Percentiles rank a stretch among this genome's conserved stretches.
phyloP scores from a whole-genome alignment of 2,113 vertebrate species.

The Diphyllodes magnificus region DNA sequence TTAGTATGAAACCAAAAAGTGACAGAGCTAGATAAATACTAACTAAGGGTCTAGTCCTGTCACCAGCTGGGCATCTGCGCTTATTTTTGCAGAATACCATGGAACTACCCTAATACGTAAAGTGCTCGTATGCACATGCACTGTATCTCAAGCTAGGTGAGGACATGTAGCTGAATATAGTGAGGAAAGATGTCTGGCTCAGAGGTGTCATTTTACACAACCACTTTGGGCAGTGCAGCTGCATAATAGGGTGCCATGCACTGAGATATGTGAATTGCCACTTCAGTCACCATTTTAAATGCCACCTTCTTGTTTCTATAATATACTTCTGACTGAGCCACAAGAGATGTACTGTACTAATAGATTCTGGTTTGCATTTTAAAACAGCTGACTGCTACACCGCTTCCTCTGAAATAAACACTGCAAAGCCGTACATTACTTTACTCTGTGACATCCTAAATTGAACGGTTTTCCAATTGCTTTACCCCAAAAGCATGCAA shows the following conservation, averaged over 20 bases:
- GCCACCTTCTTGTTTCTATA: neutral
- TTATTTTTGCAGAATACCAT: neutral
- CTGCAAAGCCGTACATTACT: neutral
- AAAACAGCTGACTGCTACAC: neutral
- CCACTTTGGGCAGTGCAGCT: neutral
- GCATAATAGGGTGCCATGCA: neutral
- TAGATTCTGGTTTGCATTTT: neutral
- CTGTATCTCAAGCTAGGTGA: neutral
- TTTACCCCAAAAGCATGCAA: neutral
- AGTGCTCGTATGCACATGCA: fast-evolving
- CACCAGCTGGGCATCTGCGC: neutral
- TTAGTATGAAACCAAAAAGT: neutral
- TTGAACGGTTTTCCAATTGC: neutral
- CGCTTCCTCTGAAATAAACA: neutral
- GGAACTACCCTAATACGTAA: neutral
- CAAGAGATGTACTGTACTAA: neutral
- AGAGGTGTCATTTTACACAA: neutral
- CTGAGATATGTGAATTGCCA: neutral
- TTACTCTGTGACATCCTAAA: neutral
- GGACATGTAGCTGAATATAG: neutral
- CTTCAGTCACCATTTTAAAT: neutral
- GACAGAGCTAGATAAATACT: neutral
- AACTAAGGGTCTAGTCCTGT: neutral
- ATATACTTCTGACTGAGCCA: neutral
- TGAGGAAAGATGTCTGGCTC: neutral